These are phyloP conservation scores for Monarcha castaneiventris DNA, from an alignment of 2,113 vertebrate species.

Conservation along the genomic window DNA sequence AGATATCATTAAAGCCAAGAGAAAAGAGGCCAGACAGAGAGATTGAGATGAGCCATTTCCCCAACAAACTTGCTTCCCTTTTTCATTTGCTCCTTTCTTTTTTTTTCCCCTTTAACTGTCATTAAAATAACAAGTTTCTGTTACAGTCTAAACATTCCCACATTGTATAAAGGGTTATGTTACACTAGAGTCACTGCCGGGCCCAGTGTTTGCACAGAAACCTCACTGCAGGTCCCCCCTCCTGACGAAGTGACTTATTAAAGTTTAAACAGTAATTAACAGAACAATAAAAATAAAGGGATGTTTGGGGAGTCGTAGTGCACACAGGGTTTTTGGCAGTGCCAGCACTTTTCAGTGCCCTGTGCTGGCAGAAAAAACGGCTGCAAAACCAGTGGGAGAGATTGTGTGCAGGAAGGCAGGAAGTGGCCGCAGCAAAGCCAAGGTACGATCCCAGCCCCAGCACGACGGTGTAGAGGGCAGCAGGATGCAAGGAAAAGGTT, in stretches of 20 bases:
- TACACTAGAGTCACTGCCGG: constrained; percentile 79
- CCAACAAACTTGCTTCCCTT: constrained; percentile 66
- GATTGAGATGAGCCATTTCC: constrained; percentile 45
- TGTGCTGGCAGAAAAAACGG: constrained; percentile 75
- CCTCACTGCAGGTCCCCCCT: constrained; percentile 81
- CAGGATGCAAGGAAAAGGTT: background rate
- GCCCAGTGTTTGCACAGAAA: constrained; percentile 81
- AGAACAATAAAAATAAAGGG: constrained; percentile 88
- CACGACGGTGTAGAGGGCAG: background rate
- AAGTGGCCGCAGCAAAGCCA: background rate
- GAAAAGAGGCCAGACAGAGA: constrained; percentile 32
- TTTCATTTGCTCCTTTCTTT: constrained; percentile 49
- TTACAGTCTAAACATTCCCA: constrained; percentile 99
- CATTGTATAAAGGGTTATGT: constrained; percentile 85
- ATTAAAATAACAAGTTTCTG: constrained; percentile 96
- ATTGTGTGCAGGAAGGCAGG: background rate
- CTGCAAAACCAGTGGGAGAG: constrained; percentile 64
- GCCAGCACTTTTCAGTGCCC: constrained; percentile 84
- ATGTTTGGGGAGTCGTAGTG: constrained; percentile 85
- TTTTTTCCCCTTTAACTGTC: constrained; percentile 67
- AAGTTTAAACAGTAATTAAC: constrained; percentile 91
- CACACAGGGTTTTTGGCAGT: constrained; percentile 85
- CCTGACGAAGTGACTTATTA: constrained; percentile 87
- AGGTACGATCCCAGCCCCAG: background rate
- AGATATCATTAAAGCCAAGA: constrained; percentile 20